phyloP scores from a whole-genome alignment of 2,888 invertebrate genomes.

The Atethmia centrago region DNA sequence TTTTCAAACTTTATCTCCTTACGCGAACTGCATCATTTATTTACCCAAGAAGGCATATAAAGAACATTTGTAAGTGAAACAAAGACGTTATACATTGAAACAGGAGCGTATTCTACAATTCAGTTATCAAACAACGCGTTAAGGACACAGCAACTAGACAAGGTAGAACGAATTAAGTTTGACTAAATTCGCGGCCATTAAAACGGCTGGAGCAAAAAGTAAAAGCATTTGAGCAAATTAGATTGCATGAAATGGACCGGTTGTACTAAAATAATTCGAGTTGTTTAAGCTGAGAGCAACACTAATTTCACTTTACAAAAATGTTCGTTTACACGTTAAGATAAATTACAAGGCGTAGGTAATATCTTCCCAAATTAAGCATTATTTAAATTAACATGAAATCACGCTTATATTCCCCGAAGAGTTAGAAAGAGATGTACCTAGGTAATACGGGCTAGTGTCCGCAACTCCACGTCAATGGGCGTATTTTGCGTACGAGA shows the following conservation, averaged over 20 bases:
- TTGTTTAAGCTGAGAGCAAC: constrained; percentile 19
- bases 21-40: constrained; percentile 27
- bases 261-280: constrained; percentile 31
- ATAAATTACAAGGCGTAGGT: not conserved
- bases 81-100: constrained; percentile 35
- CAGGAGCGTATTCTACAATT: constrained; percentile 59
- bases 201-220: constrained; percentile 35
- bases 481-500: no score
- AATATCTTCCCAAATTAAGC: not conserved
- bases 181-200: constrained; percentile 72
- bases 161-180: constrained; percentile 64
- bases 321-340: not conserved
- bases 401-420: no score
- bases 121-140: constrained; percentile 76
- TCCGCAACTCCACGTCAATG: no score
- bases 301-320: constrained; percentile 2
- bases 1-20: constrained; percentile 16
- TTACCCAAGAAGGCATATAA: constrained; percentile 27
- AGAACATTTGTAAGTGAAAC: constrained; percentile 31
- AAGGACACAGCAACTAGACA: constrained; percentile 73
- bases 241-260: constrained; percentile 34
- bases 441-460: no score
- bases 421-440: no score
- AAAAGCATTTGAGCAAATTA: constrained; percentile 37
- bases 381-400: not conserved